A percentile compares a stretch with the other conserved stretches of the same genome.
phyloP scores from a whole-genome alignment of 2,113 vertebrate genomes.

The Labeo rohita region DNA sequence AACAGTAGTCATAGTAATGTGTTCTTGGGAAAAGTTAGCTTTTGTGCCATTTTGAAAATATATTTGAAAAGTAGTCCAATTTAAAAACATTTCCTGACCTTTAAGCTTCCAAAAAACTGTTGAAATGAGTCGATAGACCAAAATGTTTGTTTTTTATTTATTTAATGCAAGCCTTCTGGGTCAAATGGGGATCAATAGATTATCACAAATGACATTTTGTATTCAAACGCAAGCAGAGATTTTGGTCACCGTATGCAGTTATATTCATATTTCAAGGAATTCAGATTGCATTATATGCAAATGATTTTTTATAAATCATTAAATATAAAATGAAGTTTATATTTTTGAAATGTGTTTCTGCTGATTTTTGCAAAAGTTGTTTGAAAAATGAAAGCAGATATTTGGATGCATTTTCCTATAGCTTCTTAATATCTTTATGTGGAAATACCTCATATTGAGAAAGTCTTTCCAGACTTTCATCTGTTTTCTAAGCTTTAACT shows the following conservation, averaged over 20 bases:
- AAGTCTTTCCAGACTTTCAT: not conserved
- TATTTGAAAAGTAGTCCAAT: not conserved
- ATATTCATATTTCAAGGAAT: not conserved
- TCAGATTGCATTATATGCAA: not conserved
- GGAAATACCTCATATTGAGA: not conserved
- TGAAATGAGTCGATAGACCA: not conserved
- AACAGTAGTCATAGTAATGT: not conserved
- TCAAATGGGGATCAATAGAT: not conserved
- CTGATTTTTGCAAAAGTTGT: not conserved
- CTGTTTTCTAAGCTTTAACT: not conserved
- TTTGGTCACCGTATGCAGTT: not conserved
- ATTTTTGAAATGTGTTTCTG: not conserved
- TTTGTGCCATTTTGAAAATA: not conserved
- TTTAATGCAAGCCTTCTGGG: not conserved
- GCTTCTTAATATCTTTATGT: not conserved
- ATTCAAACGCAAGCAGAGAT: not conserved
- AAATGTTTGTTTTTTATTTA: not conserved
- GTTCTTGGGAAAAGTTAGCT: not conserved
- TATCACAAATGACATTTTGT: conserved; percentile 13
- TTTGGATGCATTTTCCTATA: not conserved
- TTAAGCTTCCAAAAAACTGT: not conserved
- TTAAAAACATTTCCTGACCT: not conserved
- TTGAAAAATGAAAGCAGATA: conserved; percentile 1
- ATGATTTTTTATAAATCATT: not conserved
- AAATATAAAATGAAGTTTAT: too few species aligned